These are phyloP conservation scores for Aphodius sticticus DNA, from an alignment of 2,888 invertebrate genomes.

Conservation along the genomic window DNA sequence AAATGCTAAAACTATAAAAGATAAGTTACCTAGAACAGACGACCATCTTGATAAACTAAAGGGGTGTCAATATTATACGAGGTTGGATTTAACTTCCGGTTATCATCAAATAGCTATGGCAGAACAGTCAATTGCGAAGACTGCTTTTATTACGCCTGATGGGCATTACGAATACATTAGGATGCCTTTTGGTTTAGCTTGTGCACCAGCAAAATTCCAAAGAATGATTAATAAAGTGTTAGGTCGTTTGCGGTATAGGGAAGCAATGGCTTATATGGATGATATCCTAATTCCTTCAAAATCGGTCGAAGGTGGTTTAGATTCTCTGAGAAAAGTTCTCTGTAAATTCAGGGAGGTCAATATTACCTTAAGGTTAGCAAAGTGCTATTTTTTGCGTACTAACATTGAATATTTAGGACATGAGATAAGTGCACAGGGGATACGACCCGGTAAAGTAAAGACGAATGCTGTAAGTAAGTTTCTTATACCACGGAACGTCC, in stretches of 20 bases:
- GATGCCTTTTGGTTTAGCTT: conserved; percentile 53
- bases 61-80: conserved; percentile 46
- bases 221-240: conserved; percentile 18
- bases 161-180: conserved; percentile 49
- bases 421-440: conserved; percentile 30
- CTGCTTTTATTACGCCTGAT: conserved; percentile 37
- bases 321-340: conserved; percentile 32
- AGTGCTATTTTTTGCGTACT: conserved; percentile 43
- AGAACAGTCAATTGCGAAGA: conserved; percentile 46
- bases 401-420: conserved; percentile 38
- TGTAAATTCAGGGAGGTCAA: conserved; percentile 35
- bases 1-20: conserved; percentile 50
- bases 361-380: conserved; percentile 47
- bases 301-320: not conserved
- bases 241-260: conserved; percentile 6
- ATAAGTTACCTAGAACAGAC: conserved; percentile 46
- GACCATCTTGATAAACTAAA: conserved; percentile 43
- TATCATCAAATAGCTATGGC: conserved; percentile 44
- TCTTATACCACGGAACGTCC: conserved; percentile 24
- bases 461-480: conserved; percentile 34
- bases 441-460: conserved; percentile 34
- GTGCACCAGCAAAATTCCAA: conserved; percentile 47
- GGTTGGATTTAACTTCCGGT: conserved; percentile 17
- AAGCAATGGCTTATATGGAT: conserved; percentile 27
- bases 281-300: conserved; percentile 21